Evolutionary conservation across 1,140 invertebrate species (phyloP), one percentile per base, ranked within the genome.

Genomic region (Teleopsis dalmanni): DNA sequence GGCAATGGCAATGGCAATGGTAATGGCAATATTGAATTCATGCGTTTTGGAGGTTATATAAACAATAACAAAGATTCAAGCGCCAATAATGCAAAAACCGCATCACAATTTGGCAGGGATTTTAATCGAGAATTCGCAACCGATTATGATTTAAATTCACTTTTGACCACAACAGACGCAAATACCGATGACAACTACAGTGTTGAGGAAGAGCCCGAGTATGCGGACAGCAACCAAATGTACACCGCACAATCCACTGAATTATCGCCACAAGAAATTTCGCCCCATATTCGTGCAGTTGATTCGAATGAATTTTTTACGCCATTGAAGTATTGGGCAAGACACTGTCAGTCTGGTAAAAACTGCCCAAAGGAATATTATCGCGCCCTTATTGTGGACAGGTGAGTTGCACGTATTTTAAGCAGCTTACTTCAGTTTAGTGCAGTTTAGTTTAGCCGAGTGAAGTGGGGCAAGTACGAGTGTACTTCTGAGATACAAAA

Each of bases 321-420:
- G 46, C 53, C 47, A 21, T 52, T 56, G 38, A 55, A 53, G 37
- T 62, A 60, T 41, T 59, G 62, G 60, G 34, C 36, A 41, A 56
- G 45, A 31, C 58, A 50, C 19, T 65, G 62, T 36, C 60, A 56
- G 29, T 49, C 33, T 16, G 52, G 51, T 37, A 56, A 34, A 13
- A 48, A 56, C 46, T 67, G 64, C 58, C 55, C 53, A 27, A 50
- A 51, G 50, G 63, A 67, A 29, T 65, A 66, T 51, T 62, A 62
- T 52, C 59, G 59, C 38, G 57, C 57, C 37, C 53, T 62, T 48
- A 23, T 62, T 50, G 59, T 60, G 7, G 56, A 56, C 57, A 66
- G 63, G 63, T 66, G 43, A 59, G 56, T 33, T 21, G 4, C 7
- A n/a, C n/a, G 7, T 31, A n/a, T 31, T 31, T n/a, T n/a, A 31